Evolutionary conservation across 30 jellyfish, hydroid and myxozoan genomes (phyloP).

Genomic region (Mastigias papua): DNA sequence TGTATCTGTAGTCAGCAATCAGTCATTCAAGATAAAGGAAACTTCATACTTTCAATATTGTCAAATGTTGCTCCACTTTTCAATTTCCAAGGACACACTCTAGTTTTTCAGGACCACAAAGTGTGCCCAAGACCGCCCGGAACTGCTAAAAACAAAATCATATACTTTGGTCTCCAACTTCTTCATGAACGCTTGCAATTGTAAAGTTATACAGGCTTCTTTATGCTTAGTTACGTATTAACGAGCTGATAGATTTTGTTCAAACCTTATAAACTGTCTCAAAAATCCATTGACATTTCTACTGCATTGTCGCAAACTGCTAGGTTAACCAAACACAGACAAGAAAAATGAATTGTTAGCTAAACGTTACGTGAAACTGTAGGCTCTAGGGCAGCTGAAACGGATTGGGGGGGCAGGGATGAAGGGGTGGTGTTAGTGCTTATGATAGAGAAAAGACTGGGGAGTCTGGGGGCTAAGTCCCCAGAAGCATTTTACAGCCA

Average conservation of each 20-base stretch:
- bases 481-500: not conserved
- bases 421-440: not conserved
- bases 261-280: slow-evolving; percentile 1
- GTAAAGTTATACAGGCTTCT: not conserved
- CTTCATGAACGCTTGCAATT: no score
- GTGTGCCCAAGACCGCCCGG: no score
- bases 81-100: no score
- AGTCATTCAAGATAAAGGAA: no score
- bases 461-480: not conserved
- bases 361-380: not conserved
- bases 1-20: no score
- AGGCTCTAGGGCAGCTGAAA: no score
- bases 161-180: no score
- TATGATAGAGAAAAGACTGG: not conserved
- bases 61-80: no score
- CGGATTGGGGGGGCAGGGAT: no score
- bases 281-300: not conserved
- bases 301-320: not conserved
- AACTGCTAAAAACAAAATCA: no score
- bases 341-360: not conserved
- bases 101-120: no score
- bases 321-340: slow-evolving; percentile 27
- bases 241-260: not conserved
- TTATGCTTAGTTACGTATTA: not conserved
- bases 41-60: no score